Evolutionary conservation across 1,140 invertebrate genomes (phyloP).

Genomic region (Apis laboriosa): DNA sequence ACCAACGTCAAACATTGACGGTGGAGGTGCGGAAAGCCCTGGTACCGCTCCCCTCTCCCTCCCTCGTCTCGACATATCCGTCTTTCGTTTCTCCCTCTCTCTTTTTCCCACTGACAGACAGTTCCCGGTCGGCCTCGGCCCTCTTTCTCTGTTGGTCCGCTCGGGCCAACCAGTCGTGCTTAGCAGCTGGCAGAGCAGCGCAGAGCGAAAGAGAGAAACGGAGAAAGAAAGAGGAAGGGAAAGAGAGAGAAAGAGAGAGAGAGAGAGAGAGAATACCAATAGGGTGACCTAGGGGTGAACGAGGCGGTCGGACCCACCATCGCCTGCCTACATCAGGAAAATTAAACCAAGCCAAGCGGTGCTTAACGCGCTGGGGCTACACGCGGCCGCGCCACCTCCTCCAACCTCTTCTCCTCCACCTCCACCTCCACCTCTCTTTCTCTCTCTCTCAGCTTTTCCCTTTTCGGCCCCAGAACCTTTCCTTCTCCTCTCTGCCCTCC

Average conservation of each 20-base stretch:
- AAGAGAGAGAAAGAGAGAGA: constrained; percentile 21
- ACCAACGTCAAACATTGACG: constrained; percentile 76
- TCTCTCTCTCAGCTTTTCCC: constrained; percentile 53
- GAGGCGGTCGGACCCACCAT: constrained; percentile 73
- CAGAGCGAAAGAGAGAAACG: constrained; percentile 5
- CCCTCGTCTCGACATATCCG: not conserved
- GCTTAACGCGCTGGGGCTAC: constrained; percentile 80
- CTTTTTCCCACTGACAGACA: constrained; percentile 35
- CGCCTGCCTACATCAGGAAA: constrained; percentile 81
- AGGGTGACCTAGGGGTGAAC: constrained; percentile 74
- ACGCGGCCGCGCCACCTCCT: constrained; percentile 72
- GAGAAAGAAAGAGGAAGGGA: constrained; percentile 12
- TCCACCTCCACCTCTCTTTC: constrained; percentile 3
- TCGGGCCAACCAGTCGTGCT: constrained; percentile 57
- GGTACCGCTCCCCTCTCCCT: constrained; percentile 45
- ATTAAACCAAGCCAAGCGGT: constrained; percentile 81
- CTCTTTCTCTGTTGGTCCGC: constrained; percentile 36
- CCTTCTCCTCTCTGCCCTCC: constrained; percentile 27
- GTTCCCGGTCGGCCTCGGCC: constrained; percentile 10
- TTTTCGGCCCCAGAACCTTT: constrained; percentile 64
- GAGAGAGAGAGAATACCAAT: constrained; percentile 61
- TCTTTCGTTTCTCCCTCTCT: constrained; percentile 4
- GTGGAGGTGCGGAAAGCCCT: constrained; percentile 62
- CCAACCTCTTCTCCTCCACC: constrained; percentile 63
- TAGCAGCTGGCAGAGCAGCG: constrained; percentile 46